phyloP scores from a whole-genome alignment of 2,888 invertebrate genomes.

The Nasonia oneida region DNA sequence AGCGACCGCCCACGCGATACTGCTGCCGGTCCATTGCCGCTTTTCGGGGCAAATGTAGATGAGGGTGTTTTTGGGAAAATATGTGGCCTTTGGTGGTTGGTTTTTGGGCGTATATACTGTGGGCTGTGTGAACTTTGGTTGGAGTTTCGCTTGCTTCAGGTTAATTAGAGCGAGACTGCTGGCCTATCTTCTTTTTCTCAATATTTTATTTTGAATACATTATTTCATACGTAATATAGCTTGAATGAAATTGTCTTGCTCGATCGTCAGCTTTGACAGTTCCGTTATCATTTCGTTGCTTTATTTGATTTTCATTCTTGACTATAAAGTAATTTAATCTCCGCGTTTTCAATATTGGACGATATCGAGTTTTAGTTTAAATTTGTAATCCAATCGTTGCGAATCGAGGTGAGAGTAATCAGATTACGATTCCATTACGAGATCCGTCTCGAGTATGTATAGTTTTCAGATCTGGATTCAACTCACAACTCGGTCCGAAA shows the following conservation, averaged over 20 bases:
- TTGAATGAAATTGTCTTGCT: too few species aligned
- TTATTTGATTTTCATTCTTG: too few species aligned
- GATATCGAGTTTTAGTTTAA: not conserved
- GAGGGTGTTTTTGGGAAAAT: not conserved
- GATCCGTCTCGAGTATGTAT: not conserved
- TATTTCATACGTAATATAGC: not conserved
- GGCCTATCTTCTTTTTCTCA: not conserved
- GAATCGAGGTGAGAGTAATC: not conserved
- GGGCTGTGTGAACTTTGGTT: not conserved
- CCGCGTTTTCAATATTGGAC: too few species aligned
- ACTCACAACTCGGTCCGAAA: not conserved
- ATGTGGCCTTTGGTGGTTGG: not conserved
- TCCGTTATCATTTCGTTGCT: too few species aligned
- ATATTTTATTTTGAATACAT: not conserved
- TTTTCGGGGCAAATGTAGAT: constrained; percentile 27
- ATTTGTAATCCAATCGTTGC: not conserved
- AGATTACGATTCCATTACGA: not conserved
- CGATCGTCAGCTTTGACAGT: too few species aligned
- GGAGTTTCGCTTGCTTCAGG: not conserved
- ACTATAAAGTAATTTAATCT: too few species aligned
- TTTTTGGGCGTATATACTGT: not conserved
- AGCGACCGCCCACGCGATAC: not conserved
- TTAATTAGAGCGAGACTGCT: not conserved
- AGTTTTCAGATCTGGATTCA: not conserved
- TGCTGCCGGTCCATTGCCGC: not conserved